Evolutionary conservation across 1,140 invertebrate species (phyloP).

Genomic region (Drosophila kohkoa): DNA sequence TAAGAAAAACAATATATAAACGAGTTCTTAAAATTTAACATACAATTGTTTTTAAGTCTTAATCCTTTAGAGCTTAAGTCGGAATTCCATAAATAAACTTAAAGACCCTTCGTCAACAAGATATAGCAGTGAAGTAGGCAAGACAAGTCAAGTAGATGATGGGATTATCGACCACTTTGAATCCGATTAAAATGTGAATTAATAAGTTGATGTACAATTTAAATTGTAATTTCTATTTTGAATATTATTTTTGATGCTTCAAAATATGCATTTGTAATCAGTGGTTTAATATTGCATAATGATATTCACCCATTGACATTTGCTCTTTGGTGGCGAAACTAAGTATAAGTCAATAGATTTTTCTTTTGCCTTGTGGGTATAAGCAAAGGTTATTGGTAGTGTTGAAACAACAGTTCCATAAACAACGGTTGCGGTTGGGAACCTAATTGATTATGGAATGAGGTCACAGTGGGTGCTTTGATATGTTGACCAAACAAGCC

Average conservation of each 20-base stretch:
- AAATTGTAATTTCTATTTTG: too few species aligned
- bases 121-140: not conserved
- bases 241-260: too few species aligned
- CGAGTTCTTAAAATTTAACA: not conserved
- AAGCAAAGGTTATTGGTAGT: not conserved
- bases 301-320: not conserved
- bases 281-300: too few species aligned
- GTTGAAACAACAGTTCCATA: slow-evolving; percentile 1
- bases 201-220: too few species aligned
- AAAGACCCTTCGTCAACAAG: slow-evolving; percentile 3
- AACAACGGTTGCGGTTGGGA: not conserved
- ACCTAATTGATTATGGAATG: slow-evolving; percentile 29
- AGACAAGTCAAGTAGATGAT: not conserved
- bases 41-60: not conserved
- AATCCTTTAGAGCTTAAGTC: not conserved
- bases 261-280: too few species aligned
- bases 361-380: too few species aligned
- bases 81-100: not conserved
- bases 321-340: not conserved
- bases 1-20: not conserved
- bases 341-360: not conserved
- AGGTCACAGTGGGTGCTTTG: slow-evolving; percentile 10
- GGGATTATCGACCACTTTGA: slow-evolving; percentile 3
- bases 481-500: not conserved
- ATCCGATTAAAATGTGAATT: too few species aligned